Conservation (phyloP, 2,888 invertebrate species). For the Mycalesis mineus region DNA sequence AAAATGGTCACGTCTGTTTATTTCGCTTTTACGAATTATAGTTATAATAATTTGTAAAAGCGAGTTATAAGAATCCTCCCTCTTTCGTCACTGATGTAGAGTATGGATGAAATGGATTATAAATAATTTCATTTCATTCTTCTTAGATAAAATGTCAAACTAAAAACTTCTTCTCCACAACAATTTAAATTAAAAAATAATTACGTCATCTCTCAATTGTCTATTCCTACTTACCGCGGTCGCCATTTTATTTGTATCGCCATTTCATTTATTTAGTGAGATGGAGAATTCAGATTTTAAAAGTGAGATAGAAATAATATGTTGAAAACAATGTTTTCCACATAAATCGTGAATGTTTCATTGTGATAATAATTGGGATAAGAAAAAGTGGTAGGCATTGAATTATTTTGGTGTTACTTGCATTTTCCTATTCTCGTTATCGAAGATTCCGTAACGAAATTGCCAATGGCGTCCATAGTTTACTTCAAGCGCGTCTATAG, state of each 20-base stretch:
- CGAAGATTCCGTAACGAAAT: slow-evolving; percentile 31
- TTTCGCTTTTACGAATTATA: too few relatives aligned
- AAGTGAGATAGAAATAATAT: slow-evolving; percentile 78
- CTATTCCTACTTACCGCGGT: slow-evolving; percentile 22
- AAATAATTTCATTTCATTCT: too few relatives aligned
- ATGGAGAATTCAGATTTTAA: slow-evolving; percentile 66
- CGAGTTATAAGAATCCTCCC: too few relatives aligned
- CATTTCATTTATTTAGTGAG: slow-evolving; percentile 77
- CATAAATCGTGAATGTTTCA: slow-evolving; percentile 22
- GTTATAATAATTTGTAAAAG: too few relatives aligned
- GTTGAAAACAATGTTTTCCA: slow-evolving; percentile 34
- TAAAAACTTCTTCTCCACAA: not conserved
- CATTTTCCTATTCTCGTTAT: not conserved
- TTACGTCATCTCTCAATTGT: slow-evolving; percentile 4
- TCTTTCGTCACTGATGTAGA: too few relatives aligned
- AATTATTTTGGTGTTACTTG: not conserved
- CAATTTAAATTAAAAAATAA: not conserved
- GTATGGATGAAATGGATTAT: too few relatives aligned
- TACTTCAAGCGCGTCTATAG: slow-evolving; percentile 66
- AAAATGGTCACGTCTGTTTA: too few relatives aligned
- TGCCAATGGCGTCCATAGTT: slow-evolving; percentile 72
- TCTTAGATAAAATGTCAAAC: not conserved
- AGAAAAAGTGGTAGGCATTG: slow-evolving; percentile 35
- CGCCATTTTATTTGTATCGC: slow-evolving; percentile 77
- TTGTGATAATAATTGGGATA: slow-evolving; percentile 25